phyloP scores from a whole-genome alignment of 1,140 invertebrate species.

The Drosophila truncata region DNA sequence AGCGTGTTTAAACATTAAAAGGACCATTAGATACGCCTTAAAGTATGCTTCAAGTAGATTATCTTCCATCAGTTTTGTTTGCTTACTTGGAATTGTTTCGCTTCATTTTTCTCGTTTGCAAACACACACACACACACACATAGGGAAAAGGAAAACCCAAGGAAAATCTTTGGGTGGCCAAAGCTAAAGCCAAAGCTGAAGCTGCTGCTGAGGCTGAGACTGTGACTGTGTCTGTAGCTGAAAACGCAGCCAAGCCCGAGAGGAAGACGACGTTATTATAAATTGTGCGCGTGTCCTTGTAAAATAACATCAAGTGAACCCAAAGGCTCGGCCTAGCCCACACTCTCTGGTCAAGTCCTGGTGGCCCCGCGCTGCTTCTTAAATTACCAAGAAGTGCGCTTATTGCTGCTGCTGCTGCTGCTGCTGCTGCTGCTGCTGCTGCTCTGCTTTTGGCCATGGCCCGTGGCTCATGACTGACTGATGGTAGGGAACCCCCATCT shows the following conservation, averaged over 20 bases:
- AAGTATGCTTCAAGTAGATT: conserved; percentile 85
- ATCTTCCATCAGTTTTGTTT: conserved; percentile 85
- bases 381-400: conserved; percentile 77
- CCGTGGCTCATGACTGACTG: conserved; percentile 37
- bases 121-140: conserved; percentile 59
- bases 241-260: conserved; percentile 19
- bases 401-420: conserved; percentile 57
- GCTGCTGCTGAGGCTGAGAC: not conserved
- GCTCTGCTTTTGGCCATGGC: conserved; percentile 40
- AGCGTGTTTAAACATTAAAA: conserved; percentile 84
- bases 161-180: conserved; percentile 29
- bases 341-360: conserved; percentile 47
- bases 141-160: conserved; percentile 29
- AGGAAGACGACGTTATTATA: conserved; percentile 70
- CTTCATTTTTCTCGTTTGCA: conserved; percentile 81
- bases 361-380: conserved; percentile 58
- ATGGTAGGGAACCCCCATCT: not conserved
- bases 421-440: too few species aligned
- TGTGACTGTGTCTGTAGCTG: not conserved
- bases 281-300: conserved; percentile 82
- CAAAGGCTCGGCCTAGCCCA: conserved; percentile 23
- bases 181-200: conserved; percentile 13
- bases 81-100: conserved; percentile 83
- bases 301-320: conserved; percentile 80
- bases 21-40: conserved; percentile 85